Base-by-base conservation (phyloP, 1,140 invertebrate genomes). In the Lamellibrachia luymesi region DNA sequence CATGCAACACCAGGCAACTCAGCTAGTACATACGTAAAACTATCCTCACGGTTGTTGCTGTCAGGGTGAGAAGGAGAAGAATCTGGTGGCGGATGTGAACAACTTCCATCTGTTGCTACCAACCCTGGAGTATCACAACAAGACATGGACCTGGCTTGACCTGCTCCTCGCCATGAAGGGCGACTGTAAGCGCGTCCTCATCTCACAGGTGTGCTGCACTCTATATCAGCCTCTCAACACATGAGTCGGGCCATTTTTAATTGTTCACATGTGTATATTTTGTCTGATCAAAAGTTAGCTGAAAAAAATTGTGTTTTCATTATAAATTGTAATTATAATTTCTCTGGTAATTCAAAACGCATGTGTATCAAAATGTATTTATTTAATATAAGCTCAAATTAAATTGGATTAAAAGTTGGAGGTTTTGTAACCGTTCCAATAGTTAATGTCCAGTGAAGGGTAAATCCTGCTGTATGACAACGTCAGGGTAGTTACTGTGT, bases 81-180 rank as follows among this genome's bases (percentile, higher is more conserved):
- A 99, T 96, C 64, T 80, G 7, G 97, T 99, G 90, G 98, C 98
- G 96, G 99, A 99, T 96, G 98, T 99, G 22, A 97, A 98, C 93
- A 98, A 99, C 95, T 98, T 99, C 95, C 98, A 98, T 80, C 97
- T 99, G 2, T 98, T 99, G 5, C 98, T 99, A 95, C 99, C 99
- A 0, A 99, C 98, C 0, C 96, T 99, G 91, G 99, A 99, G 96
- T 99, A 99, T 96, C 99, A 99, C 96, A 99, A 99, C 96, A 98
- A 99, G 91, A 99, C 99, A 17, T 99, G 99, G 99, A 99, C 99
- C 0, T 99, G 99, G 99, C 97, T 99, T n/a, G 99, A 99, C 97
- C 97, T 99, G 92, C 96, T 99, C 51, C 97, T 99, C 95, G 98
- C 98, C 5, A 98, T 99, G 96, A 99, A 99, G 96, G 98, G 98